phyloP scores from a whole-genome alignment of 1,140 invertebrate species.

The Aphelenchoides besseyi region DNA sequence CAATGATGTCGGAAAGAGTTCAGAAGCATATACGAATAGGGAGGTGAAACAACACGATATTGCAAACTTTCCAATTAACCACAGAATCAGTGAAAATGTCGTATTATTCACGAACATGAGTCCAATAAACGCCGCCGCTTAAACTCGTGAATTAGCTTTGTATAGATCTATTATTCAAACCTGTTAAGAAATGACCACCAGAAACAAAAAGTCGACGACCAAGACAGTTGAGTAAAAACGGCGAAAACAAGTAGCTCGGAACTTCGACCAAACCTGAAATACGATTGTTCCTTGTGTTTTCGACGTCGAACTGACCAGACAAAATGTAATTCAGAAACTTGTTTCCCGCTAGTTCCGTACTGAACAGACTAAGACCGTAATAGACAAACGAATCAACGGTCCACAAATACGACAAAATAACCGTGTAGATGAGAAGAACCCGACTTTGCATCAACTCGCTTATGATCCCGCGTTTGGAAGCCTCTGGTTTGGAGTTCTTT shows the following conservation, averaged over 20 bases:
- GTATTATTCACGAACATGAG: not conserved
- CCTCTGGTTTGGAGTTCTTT: not conserved
- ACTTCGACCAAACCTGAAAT: no score
- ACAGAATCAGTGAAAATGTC: conserved; percentile 24
- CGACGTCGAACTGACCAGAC: conserved; percentile 47
- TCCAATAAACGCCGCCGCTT: not conserved
- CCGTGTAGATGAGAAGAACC: conserved; percentile 36
- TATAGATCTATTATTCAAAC: not conserved
- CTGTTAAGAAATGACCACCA: not conserved
- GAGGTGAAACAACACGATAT: conserved; percentile 45
- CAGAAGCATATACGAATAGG: conserved; percentile 42
- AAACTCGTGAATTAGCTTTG: not conserved
- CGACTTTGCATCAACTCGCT: conserved; percentile 23
- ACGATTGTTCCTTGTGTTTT: conserved; percentile 63
- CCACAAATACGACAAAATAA: conserved; percentile 39
- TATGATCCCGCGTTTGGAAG: not conserved
- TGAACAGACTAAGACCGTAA: conserved; percentile 63
- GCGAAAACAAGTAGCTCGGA: not conserved
- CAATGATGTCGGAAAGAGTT: conserved; percentile 39
- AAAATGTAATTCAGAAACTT: conserved; percentile 63
- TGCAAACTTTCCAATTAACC: conserved; percentile 44
- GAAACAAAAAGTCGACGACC: conserved; percentile 1
- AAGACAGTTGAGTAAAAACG: not conserved
- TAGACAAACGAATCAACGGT: conserved; percentile 56
- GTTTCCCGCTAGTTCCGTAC: conserved; percentile 59